Evolutionary conservation across 2,888 invertebrate genomes (phyloP), one percentile per base, ranked within the genome.

Genomic region (Suillia variegata): DNA sequence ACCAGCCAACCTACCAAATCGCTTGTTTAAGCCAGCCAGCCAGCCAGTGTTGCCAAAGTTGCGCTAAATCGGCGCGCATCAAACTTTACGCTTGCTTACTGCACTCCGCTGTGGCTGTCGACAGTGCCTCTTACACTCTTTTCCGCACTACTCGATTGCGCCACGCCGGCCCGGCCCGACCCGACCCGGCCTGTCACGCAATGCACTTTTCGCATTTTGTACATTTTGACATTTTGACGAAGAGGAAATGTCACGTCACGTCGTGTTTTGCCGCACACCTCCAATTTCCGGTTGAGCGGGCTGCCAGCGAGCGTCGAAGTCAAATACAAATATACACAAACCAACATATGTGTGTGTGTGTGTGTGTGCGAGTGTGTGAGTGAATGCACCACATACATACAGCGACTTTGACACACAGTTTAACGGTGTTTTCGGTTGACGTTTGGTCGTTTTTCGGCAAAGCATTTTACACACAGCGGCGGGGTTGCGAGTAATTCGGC

Each of bases 251-350:
- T 79, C 79, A 80, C 78, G 80, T 81, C 81, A 81, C 80, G 80
- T 81, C 78, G 80, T 79, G 80, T 80, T 81, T 79, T 79, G 80
- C 80, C 80, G 76, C 80, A 80, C 81, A 81, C 81, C 81, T 81
- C 79, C 80, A 79, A 81, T 81, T 81, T 81, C 81, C 74, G 73
- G 73, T 74, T 74, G 70, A 72, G 62, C 70, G 65, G 70, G 73
- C 71, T 68, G 52, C 67, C 63, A 58, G 61, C 59, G 58, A 33
- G 58, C 20, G 18, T 21, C 34, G 62, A 45, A 45, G 45, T 45
- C 45, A 45, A 20, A 60, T 34, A 12, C 34, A n/a, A 33, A 45
- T 42, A 50, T 20, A 61, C 33, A 49, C 48, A 22, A 20, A 47
- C 55, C 18, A 17, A 18, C 31, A 53, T n/a, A 12, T 31, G 24